phyloP scores from a whole-genome alignment of 2,113 vertebrate species.

The Dipodomys spectabilis region DNA sequence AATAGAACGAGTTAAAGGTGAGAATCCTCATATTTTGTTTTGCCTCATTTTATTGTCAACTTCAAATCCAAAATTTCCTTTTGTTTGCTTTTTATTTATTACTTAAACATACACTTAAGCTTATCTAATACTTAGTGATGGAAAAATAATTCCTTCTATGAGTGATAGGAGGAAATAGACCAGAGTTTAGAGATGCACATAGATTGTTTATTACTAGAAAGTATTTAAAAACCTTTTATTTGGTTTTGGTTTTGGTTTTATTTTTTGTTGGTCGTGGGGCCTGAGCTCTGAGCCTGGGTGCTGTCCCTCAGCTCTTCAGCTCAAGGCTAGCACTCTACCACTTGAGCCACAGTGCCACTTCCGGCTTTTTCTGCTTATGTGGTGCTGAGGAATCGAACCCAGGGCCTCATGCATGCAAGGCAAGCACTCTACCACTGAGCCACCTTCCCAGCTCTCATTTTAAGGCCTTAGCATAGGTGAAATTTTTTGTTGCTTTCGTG shows the following conservation, averaged over 20 bases:
- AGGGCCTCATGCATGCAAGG: no score
- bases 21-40: constrained; percentile 52
- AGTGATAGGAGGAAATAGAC: not conserved
- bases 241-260: no score
- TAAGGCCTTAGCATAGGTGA: not conserved
- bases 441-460: not conserved
- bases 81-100: constrained; percentile 21
- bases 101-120: not conserved
- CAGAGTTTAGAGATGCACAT: not conserved
- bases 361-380: no score
- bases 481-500: not conserved
- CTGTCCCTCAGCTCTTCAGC: no score
- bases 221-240: no score
- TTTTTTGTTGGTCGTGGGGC: no score
- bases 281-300: no score
- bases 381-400: no score
- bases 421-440: no score
- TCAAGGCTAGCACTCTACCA: no score
- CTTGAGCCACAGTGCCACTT: no score
- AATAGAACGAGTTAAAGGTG: constrained; percentile 92
- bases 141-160: constrained; percentile 23
- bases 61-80: constrained; percentile 44
- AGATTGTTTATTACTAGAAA: not conserved
- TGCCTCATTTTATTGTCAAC: not conserved
- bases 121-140: not conserved